Base-by-base conservation (phyloP, 2,113 vertebrate species). In the Cochlearius cochlearius region DNA sequence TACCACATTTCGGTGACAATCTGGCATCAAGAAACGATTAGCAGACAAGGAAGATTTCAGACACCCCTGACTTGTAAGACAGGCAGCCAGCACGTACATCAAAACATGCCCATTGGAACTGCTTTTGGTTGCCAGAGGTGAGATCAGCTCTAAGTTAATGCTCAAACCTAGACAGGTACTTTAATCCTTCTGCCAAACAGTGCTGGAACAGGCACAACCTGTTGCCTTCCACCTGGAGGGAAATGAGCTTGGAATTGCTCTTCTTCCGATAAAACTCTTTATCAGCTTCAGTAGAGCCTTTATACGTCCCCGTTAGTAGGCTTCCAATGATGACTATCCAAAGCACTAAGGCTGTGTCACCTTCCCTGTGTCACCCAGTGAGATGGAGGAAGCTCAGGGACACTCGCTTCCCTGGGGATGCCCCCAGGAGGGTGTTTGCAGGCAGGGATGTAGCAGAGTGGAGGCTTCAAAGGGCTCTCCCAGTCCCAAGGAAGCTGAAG, bases 381-480 rank as follows among this genome's bases (percentile, higher is more conserved):
- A 67, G 47, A 25, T 17, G 5, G 4, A 49, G 78, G 52, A 75
- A 55, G 20, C 75, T 49, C 58, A 36, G 20, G 66, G 25, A 41
- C 21, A 34, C 71, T 41, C 0, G 2, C 10, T 58, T 63, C 26
- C 29, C 32, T 3, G 5, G 41, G 23, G 45, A 34, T 87, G 45
- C 11, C 22, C n/a, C 9, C 30, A 52, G 58, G 39, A 25, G 79
- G 2, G 6, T 49, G 38, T 76, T 30, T 64, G 63, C 68, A 56
- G 12, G 36, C 29, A 53, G 74, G 62, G 67, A 59, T 1, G 1
- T 4, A 29, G 41, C 0, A 0, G 12, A 32, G 3, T 14, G 39
- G 29, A 90, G 8, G 50, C 20, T 63, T 19, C 3, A 0, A 67
- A 71, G n/a, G 50, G 30, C 49, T 69, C 21, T 77, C 39, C 59